Percentiles rank a stretch among this genome's conserved stretches.
phyloP scores from a whole-genome alignment of 2,797 vertebrate species.

The Pipistrellus nathusii region DNA sequence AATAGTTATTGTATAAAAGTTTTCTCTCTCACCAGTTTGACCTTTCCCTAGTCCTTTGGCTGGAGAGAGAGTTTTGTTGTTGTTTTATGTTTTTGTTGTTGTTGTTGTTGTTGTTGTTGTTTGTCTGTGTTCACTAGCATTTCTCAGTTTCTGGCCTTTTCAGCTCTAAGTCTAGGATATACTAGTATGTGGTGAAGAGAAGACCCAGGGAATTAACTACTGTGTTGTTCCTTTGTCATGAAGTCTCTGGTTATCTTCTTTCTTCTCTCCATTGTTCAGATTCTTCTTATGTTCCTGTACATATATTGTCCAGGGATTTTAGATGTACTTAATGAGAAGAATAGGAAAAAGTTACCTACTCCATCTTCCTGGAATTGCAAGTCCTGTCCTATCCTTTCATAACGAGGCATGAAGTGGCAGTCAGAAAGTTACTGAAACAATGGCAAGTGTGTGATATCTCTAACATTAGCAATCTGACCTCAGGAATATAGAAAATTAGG shows the following conservation, averaged over 20 bases:
- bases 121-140: not conserved
- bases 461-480: not conserved
- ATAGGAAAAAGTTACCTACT: not conserved
- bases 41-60: not conserved
- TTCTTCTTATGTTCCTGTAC: not conserved
- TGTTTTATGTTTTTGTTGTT: not conserved
- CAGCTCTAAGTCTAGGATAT: not conserved
- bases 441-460: not conserved
- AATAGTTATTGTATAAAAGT: not conserved
- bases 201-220: not conserved
- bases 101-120: too few relatives aligned
- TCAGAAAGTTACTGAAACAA: not conserved
- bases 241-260: not conserved
- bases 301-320: not conserved
- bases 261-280: not conserved
- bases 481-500: not conserved
- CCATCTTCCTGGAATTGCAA: not conserved
- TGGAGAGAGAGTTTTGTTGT: not conserved
- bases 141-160: not conserved
- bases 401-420: not conserved
- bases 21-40: not conserved
- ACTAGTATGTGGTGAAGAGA: not conserved
- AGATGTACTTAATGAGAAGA: not conserved
- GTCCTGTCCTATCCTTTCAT: not conserved
- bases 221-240: not conserved